These are phyloP conservation scores for Nothoprocta pentlandii DNA, from an alignment of 2,113 vertebrate genomes.

Conservation along the genomic window DNA sequence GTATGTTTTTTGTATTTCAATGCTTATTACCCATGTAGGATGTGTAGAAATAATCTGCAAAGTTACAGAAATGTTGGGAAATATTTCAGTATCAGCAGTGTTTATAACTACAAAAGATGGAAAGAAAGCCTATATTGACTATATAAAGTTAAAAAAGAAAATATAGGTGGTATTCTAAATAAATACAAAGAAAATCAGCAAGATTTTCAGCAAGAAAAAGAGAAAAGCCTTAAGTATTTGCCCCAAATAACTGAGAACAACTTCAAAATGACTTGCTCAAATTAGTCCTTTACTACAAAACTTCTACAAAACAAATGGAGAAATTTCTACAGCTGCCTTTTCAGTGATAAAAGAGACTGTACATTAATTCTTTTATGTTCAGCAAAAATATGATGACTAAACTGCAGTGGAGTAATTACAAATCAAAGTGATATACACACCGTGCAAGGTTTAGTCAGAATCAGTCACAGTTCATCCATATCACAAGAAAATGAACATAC, in stretches of 20 bases:
- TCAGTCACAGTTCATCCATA: not conserved
- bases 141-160: not conserved
- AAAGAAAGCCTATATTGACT: not conserved
- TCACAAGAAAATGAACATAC: not conserved
- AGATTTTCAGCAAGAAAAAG: not conserved
- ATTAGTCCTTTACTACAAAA: not conserved
- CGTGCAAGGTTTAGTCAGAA: not conserved
- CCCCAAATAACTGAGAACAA: not conserved
- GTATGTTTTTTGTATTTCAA: not conserved
- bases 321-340: not conserved
- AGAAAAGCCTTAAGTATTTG: not conserved
- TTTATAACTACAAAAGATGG: not conserved
- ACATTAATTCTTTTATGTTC: not conserved
- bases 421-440: not conserved
- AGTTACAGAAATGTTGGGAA: not conserved
- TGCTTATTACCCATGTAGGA: not conserved
- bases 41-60: not conserved
- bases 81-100: not conserved
- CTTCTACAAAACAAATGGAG: not conserved
- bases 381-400: not conserved
- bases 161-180: not conserved
- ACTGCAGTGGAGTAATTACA: not conserved
- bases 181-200: not conserved
- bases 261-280: not conserved
- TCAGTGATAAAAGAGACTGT: not conserved